Conservation (phyloP, 1,140 invertebrate species). For the Bombus pyrosoma region DNA sequence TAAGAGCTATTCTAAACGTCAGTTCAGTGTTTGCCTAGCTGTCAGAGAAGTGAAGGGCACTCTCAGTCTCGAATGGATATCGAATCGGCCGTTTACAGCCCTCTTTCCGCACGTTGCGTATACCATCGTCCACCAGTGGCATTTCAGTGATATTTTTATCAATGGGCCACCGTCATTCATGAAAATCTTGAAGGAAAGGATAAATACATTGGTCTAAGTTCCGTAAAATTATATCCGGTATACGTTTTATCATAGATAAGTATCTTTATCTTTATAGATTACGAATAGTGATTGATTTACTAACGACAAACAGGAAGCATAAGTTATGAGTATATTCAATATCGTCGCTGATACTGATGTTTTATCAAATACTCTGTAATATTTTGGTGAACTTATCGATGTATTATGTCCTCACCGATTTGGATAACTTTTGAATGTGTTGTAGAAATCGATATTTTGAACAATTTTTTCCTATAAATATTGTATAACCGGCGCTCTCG, state of each 20-base stretch:
- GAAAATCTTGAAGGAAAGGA: neutral
- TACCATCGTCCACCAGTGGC: slow-evolving; percentile 25
- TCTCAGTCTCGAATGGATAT: slow-evolving; percentile 71
- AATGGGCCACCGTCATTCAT: neutral
- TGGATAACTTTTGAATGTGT: no score
- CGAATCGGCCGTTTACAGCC: slow-evolving; percentile 71
- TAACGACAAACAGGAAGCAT: neutral
- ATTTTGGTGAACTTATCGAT: no score
- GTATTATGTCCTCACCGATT: no score
- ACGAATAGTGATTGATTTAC: neutral
- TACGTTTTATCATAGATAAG: neutral
- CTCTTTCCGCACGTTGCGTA: slow-evolving; percentile 44
- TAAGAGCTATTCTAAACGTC: slow-evolving; percentile 80
- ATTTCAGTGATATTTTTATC: slow-evolving; percentile 57
- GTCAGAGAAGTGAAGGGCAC: slow-evolving; percentile 72
- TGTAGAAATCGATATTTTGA: no score
- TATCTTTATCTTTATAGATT: neutral
- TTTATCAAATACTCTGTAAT: no score
- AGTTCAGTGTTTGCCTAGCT: slow-evolving; percentile 77
- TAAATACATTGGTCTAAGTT: neutral
- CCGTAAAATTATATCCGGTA: neutral
- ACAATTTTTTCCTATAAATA: no score
- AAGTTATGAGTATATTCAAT: no score
- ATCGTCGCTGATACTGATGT: no score
- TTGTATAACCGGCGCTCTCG: no score